Evolutionary conservation across 2,888 invertebrate genomes (phyloP).

Genomic region (Drosophila vallismaia): DNA sequence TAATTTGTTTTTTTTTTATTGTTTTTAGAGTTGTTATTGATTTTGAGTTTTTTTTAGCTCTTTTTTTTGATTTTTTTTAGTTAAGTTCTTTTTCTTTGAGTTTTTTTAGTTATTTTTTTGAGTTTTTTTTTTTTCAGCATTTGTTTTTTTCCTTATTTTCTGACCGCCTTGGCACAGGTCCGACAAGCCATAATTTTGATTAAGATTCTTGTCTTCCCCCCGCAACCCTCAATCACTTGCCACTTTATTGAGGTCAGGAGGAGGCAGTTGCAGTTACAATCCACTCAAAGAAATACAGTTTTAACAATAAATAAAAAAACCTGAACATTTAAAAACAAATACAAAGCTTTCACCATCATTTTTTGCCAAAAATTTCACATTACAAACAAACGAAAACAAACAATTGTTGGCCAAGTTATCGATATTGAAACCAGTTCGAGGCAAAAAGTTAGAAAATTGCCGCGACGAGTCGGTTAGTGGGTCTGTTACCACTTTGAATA

Average conservation of each 20-base stretch:
- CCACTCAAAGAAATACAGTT: slow-evolving; percentile 16
- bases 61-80: too few relatives aligned
- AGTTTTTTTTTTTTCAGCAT: slow-evolving; percentile 32
- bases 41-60: slow-evolving; percentile 39
- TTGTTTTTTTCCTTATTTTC: slow-evolving; percentile 18
- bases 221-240: slow-evolving; percentile 1
- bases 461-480: slow-evolving; percentile 12
- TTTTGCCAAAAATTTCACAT: slow-evolving; percentile 2
- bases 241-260: slow-evolving; percentile 51
- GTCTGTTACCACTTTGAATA: slow-evolving; percentile 38
- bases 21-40: neutral
- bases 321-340: too few relatives aligned
- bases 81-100: too few relatives aligned
- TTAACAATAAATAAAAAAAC: neutral
- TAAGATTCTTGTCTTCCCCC: slow-evolving; percentile 11
- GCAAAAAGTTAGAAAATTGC: slow-evolving; percentile 43
- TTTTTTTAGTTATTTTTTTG: too few relatives aligned
- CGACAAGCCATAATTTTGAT: slow-evolving; percentile 9
- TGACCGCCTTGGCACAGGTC: slow-evolving; percentile 11
- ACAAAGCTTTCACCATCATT: slow-evolving; percentile 16
- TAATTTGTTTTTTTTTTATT: neutral
- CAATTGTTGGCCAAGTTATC: slow-evolving; percentile 13
- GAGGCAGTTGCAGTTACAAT: slow-evolving; percentile 5
- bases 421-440: slow-evolving; percentile 40
- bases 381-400: neutral